phyloP scores from a whole-genome alignment of 2,113 vertebrate species.

The Cyprinus carpio region DNA sequence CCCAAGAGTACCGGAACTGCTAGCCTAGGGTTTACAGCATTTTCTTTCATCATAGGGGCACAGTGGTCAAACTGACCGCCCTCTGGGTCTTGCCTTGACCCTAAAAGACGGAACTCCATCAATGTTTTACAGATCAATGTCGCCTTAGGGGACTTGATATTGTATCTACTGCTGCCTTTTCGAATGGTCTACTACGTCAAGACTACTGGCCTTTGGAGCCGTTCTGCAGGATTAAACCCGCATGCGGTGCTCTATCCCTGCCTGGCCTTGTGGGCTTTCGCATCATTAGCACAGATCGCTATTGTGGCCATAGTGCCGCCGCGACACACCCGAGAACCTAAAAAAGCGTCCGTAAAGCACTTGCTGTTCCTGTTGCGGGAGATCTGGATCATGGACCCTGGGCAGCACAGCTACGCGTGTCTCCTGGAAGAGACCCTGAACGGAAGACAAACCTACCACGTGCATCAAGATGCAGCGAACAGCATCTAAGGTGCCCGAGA shows the following conservation, averaged over 20 bases:
- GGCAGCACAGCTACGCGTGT: conserved; percentile 80
- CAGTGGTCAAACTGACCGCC: conserved; percentile 87
- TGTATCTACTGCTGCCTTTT: conserved; percentile 88
- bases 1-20: conserved; percentile 80
- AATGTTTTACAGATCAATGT: conserved; percentile 96
- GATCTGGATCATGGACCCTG: conserved; percentile 91
- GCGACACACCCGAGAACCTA: conserved; percentile 87
- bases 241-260: conserved; percentile 90
- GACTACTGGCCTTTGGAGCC: conserved; percentile 88
- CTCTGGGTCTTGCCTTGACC: conserved; percentile 95
- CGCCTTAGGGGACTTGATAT: conserved; percentile 86
- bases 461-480: conserved; percentile 90
- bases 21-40: conserved; percentile 84
- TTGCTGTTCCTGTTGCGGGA: conserved; percentile 77
- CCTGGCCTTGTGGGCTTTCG: conserved; percentile 91
- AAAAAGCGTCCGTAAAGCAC: conserved; percentile 87
- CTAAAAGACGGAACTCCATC: conserved; percentile 91
- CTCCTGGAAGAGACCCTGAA: conserved; percentile 83
- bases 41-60: conserved; percentile 82
- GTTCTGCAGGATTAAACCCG: conserved; percentile 84
- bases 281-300: conserved; percentile 93
- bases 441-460: conserved; percentile 77
- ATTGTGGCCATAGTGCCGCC: conserved; percentile 95
- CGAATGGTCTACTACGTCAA: conserved; percentile 83
- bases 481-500: conserved; percentile 82